phyloP scores from a whole-genome alignment of 2,113 vertebrate genomes.

The Prionailurus viverrinus region DNA sequence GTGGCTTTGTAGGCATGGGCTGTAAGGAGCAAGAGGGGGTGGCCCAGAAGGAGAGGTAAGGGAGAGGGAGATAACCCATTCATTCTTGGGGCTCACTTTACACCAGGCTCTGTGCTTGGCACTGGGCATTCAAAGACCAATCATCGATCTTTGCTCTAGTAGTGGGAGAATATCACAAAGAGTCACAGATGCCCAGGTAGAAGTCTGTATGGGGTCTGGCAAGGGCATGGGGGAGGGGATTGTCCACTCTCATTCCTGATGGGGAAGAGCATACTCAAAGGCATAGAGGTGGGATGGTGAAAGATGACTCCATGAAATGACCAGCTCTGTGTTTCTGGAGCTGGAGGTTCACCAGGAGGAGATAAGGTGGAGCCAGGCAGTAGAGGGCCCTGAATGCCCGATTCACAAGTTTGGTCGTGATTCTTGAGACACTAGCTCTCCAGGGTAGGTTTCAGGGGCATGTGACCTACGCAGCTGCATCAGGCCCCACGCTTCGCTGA shows the following conservation, averaged over 20 bases:
- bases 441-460: background rate
- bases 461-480: background rate
- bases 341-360: background rate
- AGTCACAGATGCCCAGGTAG: background rate
- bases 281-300: background rate
- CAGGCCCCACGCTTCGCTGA: background rate
- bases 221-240: background rate
- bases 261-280: background rate
- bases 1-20: background rate
- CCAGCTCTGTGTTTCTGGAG: background rate
- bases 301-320: background rate
- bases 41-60: background rate
- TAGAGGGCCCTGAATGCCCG: background rate
- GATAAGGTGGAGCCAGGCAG: background rate
- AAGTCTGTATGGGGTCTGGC: background rate
- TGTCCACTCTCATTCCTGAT: fast-evolving
- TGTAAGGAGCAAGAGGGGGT: background rate
- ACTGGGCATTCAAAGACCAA: background rate
- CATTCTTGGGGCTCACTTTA: background rate
- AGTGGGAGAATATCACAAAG: background rate
- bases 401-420: background rate
- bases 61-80: background rate
- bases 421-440: background rate
- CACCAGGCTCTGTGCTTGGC: background rate
- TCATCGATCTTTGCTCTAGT: background rate